A percentile compares a stretch with the other conserved stretches of the same genome.
phyloP scores from a whole-genome alignment of 2,888 invertebrate genomes.

The Steinernema scapterisci region DNA sequence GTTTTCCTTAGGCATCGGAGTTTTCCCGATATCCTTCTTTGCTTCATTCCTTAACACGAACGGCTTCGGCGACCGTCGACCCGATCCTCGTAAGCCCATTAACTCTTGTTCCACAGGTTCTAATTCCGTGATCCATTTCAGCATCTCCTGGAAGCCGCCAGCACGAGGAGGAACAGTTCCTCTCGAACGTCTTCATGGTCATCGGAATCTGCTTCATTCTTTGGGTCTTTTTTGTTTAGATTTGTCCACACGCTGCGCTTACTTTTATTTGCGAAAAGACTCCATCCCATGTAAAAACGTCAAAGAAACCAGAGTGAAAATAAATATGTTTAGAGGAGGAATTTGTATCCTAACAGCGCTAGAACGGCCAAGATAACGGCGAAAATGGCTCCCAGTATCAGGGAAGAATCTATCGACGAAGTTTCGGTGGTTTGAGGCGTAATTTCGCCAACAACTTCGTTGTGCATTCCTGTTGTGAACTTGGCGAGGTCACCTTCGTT shows the following conservation, averaged over 20 bases:
- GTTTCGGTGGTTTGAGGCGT: background rate
- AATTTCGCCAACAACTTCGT: background rate
- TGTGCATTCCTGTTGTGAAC: slow-evolving; percentile 15
- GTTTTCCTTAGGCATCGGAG: slow-evolving; percentile 67
- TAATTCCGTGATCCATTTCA: slow-evolving; percentile 37
- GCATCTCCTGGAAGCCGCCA: slow-evolving; percentile 57
- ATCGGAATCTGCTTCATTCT: slow-evolving; percentile 62
- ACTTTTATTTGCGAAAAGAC: slow-evolving; percentile 12
- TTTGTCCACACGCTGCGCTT: background rate
- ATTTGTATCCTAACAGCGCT: background rate
- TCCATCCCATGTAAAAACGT: slow-evolving; percentile 24
- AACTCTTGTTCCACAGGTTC: background rate
- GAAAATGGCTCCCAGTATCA: background rate
- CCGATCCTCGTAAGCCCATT: slow-evolving; percentile 38
- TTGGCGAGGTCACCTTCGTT: slow-evolving; percentile 18
- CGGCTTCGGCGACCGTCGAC: slow-evolving; percentile 41
- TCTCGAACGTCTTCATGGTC: slow-evolving; percentile 61
- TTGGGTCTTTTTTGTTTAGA: slow-evolving; percentile 57
- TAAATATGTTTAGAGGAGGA: slow-evolving; percentile 14
- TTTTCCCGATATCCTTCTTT: slow-evolving; percentile 67
- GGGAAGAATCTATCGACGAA: slow-evolving; percentile 15
- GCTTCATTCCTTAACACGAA: slow-evolving; percentile 57
- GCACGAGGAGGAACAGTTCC: slow-evolving; percentile 61
- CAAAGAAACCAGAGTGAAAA: background rate
- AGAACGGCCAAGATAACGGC: background rate